These are phyloP conservation scores for Tanaodytes sp. DNA, from an alignment of 2,888 invertebrate species.

Conservation along the genomic window DNA sequence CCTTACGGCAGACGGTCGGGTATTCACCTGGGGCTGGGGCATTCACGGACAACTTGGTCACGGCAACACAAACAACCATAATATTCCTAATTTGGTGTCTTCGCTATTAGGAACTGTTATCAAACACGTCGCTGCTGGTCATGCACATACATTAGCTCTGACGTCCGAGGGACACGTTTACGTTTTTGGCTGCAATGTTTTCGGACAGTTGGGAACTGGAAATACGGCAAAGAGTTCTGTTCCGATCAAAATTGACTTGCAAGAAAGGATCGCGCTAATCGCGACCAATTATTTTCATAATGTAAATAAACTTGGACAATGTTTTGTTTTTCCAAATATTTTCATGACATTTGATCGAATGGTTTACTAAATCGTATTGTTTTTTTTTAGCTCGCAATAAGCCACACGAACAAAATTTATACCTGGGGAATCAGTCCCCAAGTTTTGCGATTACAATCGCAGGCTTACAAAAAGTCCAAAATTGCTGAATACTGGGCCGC, in stretches of 20 bases:
- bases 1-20: constrained; percentile 82
- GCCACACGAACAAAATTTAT: constrained; percentile 76
- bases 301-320: constrained; percentile 74
- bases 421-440: constrained; percentile 87
- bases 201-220: constrained; percentile 83
- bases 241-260: constrained; percentile 76
- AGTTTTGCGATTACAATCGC: constrained; percentile 79
- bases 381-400: constrained; percentile 29
- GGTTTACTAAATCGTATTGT: not conserved
- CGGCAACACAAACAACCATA: constrained; percentile 81
- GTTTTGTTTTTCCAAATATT: no score
- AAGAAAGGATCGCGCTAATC: constrained; percentile 75
- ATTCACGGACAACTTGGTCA: constrained; percentile 95
- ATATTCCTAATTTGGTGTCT: constrained; percentile 63
- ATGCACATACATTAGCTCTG: constrained; percentile 82
- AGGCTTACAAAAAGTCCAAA: constrained; percentile 77
- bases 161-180: constrained; percentile 81
- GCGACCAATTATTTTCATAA: constrained; percentile 85
- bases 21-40: constrained; percentile 97
- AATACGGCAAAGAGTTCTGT: constrained; percentile 75
- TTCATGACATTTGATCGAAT: no score
- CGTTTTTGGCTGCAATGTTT: constrained; percentile 82
- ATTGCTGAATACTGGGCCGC: constrained; percentile 74
- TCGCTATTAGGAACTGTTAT: constrained; percentile 71
- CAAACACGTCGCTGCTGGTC: constrained; percentile 77